These are phyloP conservation scores for Thamnophis elegans DNA, from an alignment of 2,797 vertebrate species.

Conservation along the genomic window DNA sequence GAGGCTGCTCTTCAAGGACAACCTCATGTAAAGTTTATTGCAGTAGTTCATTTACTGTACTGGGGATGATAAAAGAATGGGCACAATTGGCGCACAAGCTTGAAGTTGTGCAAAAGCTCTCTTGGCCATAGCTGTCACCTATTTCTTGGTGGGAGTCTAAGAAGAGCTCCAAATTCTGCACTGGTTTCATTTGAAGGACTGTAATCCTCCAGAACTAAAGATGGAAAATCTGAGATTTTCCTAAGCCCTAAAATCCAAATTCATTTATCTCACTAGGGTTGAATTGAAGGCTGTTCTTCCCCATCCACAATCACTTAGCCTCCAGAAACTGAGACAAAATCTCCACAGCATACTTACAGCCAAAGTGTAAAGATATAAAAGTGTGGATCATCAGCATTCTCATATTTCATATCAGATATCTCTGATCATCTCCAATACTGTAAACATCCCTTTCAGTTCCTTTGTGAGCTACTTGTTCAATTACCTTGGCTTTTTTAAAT, in stretches of 20 bases:
- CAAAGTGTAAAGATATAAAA: neutral
- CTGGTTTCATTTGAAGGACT: neutral
- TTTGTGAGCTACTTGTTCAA: neutral
- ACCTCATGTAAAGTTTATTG: neutral
- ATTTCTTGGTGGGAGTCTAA: neutral
- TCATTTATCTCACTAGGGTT: neutral
- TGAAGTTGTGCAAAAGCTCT: neutral
- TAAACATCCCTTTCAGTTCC: neutral
- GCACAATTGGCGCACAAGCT: neutral
- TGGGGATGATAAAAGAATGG: neutral
- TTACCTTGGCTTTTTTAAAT: neutral
- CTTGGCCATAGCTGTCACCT: neutral
- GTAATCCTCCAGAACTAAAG: neutral
- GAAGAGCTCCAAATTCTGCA: neutral
- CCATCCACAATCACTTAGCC: neutral
- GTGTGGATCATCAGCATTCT: neutral
- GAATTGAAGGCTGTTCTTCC: neutral
- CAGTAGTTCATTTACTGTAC: neutral
- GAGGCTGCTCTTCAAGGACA: neutral
- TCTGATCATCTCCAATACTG: neutral
- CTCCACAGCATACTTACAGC: neutral
- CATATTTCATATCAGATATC: neutral
- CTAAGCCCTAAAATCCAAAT: neutral
- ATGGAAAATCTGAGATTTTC: neutral
- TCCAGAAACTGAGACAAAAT: neutral